Evolutionary conservation across 2,888 invertebrate species (phyloP), one percentile per base, ranked within the genome.

Genomic region (Serripes groenlandicus): DNA sequence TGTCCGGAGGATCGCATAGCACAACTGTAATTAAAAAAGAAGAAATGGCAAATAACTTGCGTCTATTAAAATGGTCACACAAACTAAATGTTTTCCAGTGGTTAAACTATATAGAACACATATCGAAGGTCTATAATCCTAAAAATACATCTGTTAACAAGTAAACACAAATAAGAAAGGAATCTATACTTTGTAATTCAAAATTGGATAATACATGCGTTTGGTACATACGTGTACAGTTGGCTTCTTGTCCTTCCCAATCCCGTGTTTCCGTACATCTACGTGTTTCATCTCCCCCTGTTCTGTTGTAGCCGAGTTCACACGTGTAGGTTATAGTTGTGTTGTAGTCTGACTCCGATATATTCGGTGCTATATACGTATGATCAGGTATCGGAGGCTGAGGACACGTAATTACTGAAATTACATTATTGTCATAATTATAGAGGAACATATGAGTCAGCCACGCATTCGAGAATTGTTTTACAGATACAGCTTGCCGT

Each of bases 221-320:
- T 42, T 42, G 42, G 15, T 15, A 58, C 80, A 66, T 78, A 85
- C 83, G 34, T 70, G 86, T 86, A 26, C 86, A 86, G 37, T 69
- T 78, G 11, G 83, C 75, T 34, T 68, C 73, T 3, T 28, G 42
- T 32, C 76, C 83, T 21, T 76, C 73, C 37, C 71, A 83, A 3
- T 56, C 35, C 2, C 72, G 58, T 49, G 49, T 68, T 32, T 83
- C 78, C 3, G 69, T 75, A 37, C 86, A 83, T n/a, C 66, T 54
- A 15, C 83, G 37, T 11, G 78, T 78, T 18, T 34, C 75, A 60
- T 86, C 83, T 2, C 86, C 86, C 34, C 37, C 73, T 15, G 80
- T 86, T 35, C 75, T 21, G 68, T 83, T 86, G 35, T 81, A 86
- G 5, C 86, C 86, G n/a, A 86, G 58, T 11, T 81, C 78, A 66